Percentiles rank a stretch among this genome's conserved stretches.
These are phyloP conservation scores for Chamaetylas fuelleborni DNA, from an alignment of 2,113 vertebrate genomes.

Conservation along the genomic window DNA sequence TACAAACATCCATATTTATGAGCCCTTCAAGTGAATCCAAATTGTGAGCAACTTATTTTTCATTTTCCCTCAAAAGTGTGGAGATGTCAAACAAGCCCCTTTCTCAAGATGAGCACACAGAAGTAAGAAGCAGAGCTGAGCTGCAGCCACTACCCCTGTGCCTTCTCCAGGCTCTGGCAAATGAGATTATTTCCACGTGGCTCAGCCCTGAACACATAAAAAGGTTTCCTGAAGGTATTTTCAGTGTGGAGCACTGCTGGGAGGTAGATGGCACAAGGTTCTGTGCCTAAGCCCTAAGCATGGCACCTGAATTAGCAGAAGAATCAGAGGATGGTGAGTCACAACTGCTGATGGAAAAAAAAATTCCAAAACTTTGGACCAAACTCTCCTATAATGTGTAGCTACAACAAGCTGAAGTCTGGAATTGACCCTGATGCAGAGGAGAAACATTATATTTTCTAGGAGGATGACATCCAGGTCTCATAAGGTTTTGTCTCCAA, in stretches of 20 bases:
- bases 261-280: not conserved
- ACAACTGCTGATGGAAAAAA: not conserved
- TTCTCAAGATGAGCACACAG: not conserved
- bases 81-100: not conserved
- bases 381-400: not conserved
- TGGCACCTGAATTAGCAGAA: not conserved
- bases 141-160: accelerated
- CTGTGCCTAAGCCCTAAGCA: not conserved
- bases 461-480: not conserved
- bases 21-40: not conserved
- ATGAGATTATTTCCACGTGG: not conserved
- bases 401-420: not conserved
- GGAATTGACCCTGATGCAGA: not conserved
- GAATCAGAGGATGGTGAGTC: not conserved
- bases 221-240: not conserved
- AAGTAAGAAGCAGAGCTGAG: not conserved
- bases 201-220: not conserved
- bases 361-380: not conserved
- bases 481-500: not conserved
- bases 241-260: not conserved
- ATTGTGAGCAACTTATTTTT: not conserved
- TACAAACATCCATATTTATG: not conserved
- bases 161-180: not conserved
- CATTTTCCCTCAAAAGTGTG: not conserved
- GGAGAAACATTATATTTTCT: not conserved